Percentiles rank a stretch among this genome's conserved stretches.
Evolutionary conservation across 1,140 invertebrate species (phyloP).

Genomic region (Cydia fagiglandana): DNA sequence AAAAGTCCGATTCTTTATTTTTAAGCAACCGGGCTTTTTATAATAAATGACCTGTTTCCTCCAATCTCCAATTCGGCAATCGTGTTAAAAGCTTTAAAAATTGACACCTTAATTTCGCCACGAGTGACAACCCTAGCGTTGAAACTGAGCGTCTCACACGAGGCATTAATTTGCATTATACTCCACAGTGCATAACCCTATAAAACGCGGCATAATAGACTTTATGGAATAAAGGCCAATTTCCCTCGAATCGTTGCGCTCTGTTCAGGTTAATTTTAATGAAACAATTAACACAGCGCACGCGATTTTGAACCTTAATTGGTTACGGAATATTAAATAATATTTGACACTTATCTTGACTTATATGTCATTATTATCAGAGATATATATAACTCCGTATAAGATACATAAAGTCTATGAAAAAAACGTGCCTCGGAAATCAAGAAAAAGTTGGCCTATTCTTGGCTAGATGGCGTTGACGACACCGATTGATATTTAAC

Average conservation of each 20-base stretch:
- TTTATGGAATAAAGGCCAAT: constrained; percentile 52
- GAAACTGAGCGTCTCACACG: constrained; percentile 46
- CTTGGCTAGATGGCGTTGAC: no score
- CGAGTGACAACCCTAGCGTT: constrained; percentile 46
- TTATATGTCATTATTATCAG: no score
- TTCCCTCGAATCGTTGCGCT: constrained; percentile 45
- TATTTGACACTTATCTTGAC: constrained; percentile 18
- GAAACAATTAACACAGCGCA: constrained; percentile 49
- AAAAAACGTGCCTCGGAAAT: no score
- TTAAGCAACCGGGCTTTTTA: no score
- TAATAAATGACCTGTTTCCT: no score
- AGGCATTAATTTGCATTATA: constrained; percentile 66
- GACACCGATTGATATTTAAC: no score
- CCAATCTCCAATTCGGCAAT: no score
- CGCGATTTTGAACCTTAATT: constrained; percentile 42
- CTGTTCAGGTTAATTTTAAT: constrained; percentile 44
- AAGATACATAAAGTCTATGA: no score
- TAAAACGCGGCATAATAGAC: constrained; percentile 63
- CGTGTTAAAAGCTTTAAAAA: no score
- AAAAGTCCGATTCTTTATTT: no score
- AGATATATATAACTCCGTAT: no score
- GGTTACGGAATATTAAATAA: background rate
- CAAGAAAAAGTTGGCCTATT: no score
- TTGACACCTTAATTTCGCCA: background rate
- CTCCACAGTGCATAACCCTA: constrained; percentile 58